Conservation (phyloP, 2,888 invertebrate species). For the Microplitis deprimator region DNA sequence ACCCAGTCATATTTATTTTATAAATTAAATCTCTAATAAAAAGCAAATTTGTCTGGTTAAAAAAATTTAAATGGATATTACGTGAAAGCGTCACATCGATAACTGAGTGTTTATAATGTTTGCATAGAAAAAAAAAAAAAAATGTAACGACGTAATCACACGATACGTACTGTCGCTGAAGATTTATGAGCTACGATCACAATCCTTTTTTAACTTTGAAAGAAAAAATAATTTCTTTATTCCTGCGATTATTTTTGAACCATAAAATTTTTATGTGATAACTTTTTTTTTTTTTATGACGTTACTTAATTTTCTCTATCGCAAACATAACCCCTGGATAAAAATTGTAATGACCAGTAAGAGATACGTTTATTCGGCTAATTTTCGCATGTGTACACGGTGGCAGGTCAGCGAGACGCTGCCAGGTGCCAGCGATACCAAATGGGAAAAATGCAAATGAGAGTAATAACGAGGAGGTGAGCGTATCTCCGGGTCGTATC, state of each 20-base stretch:
- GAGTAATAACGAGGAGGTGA: slow-evolving; percentile 62
- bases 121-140: slow-evolving; percentile 11
- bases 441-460: slow-evolving; percentile 64
- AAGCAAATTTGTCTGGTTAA: background rate
- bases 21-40: background rate
- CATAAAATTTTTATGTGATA: background rate
- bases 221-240: too few species aligned
- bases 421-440: slow-evolving; percentile 48
- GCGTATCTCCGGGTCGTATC: slow-evolving; percentile 60
- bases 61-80: slow-evolving; percentile 17
- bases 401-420: slow-evolving; percentile 42
- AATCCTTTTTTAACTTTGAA: background rate
- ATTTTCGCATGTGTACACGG: slow-evolving; percentile 38
- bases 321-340: slow-evolving; percentile 9
- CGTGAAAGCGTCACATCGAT: slow-evolving; percentile 16
- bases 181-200: background rate
- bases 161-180: background rate
- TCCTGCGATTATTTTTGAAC: too few species aligned
- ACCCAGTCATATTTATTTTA: background rate
- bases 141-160: slow-evolving; percentile 8
- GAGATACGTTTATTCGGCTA: slow-evolving; percentile 40
- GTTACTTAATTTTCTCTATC: background rate
- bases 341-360: slow-evolving; percentile 36
- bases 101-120: background rate
- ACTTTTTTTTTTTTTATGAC: background rate